A percentile compares a stretch with the other conserved stretches of the same genome.
Evolutionary conservation across 2,797 vertebrate species (phyloP).

Genomic region (Cephalopachus bancanus): DNA sequence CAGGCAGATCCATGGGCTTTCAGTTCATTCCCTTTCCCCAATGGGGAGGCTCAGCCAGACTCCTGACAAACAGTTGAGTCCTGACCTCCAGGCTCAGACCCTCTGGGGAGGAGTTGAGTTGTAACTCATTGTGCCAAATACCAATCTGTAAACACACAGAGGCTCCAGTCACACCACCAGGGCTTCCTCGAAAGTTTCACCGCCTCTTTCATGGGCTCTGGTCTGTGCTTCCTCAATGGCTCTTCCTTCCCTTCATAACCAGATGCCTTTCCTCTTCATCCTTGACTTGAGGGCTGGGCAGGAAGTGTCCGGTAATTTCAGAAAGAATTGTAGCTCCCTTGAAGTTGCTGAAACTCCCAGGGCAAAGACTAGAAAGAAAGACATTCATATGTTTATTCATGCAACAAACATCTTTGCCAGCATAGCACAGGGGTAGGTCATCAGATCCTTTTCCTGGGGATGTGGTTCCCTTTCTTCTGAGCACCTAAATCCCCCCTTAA

Average conservation of each 20-base stretch:
- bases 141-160: neutral
- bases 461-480: neutral
- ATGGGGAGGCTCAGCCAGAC: constrained; percentile 72
- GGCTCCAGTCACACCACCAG: neutral
- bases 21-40: constrained; percentile 68
- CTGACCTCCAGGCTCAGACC: constrained; percentile 54
- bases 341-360: neutral
- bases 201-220: neutral
- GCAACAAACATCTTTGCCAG: neutral
- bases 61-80: constrained; percentile 52
- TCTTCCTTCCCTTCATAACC: neutral
- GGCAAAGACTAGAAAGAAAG: neutral
- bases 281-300: neutral
- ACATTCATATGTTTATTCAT: neutral
- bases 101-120: constrained; percentile 70
- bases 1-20: neutral
- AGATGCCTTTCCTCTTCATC: neutral
- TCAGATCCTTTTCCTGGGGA: neutral
- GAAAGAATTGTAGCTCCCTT: neutral
- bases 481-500: neutral
- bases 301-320: neutral
- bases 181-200: neutral
- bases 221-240: neutral
- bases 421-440: too few species aligned
- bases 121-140: constrained; percentile 60